Conservation (phyloP, 53 echinoderm and acorn worm genomes). For the Henricia sp. region DNA sequence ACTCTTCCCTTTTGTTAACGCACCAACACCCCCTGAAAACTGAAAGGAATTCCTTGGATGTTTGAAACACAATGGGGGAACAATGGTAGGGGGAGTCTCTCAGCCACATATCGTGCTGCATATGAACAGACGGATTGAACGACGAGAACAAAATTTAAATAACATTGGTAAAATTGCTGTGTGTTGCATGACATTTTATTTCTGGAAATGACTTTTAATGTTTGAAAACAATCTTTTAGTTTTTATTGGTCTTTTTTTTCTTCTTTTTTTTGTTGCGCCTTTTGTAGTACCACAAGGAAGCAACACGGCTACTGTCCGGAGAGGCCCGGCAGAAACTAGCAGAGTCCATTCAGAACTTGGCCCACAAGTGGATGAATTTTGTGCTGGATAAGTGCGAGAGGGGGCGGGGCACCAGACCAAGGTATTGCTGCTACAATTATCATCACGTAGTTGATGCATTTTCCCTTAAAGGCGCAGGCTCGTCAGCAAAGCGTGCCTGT, state of each 20-base stretch:
- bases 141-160: too few relatives aligned
- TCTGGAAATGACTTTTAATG: background rate
- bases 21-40: too few relatives aligned
- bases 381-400: constrained; percentile 88
- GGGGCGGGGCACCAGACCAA: constrained; percentile 88
- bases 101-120: too few relatives aligned
- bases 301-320: constrained; percentile 81
- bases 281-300: constrained; percentile 92
- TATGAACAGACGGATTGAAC: too few relatives aligned
- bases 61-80: too few relatives aligned
- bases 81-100: too few relatives aligned
- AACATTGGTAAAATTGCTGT: background rate
- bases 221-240: background rate
- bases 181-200: background rate
- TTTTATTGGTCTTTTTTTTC: background rate
- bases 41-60: too few relatives aligned
- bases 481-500: too few relatives aligned
- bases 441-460: too few relatives aligned
- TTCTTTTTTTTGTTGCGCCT: background rate
- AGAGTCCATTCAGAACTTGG: constrained; percentile 68
- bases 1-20: too few relatives aligned
- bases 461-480: too few relatives aligned
- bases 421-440: too few relatives aligned
- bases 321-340: constrained; percentile 68
- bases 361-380: constrained; percentile 92